A percentile compares a stretch with the other conserved stretches of the same genome.
Conservation (phyloP, 2,113 vertebrate species). For the Clarias macrocephalus region DNA sequence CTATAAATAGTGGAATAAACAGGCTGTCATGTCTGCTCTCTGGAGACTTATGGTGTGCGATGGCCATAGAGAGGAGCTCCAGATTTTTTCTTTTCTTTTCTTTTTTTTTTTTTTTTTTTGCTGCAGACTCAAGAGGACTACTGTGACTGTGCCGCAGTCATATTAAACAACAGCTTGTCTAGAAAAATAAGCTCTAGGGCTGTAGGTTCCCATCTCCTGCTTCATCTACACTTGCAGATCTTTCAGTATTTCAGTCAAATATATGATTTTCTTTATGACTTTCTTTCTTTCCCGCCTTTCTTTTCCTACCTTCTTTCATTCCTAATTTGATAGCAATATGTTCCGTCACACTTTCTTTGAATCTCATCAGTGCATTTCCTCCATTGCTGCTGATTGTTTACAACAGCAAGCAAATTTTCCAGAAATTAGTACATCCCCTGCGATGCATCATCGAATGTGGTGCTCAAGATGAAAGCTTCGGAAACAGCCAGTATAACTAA, state of each 20-base stretch:
- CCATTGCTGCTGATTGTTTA: slow-evolving; percentile 38
- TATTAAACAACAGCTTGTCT: slow-evolving; percentile 71
- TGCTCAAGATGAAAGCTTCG: slow-evolving; percentile 33
- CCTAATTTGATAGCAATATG: slow-evolving; percentile 28
- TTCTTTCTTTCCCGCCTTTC: not conserved
- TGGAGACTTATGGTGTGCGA: slow-evolving; percentile 46
- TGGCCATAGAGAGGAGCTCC: slow-evolving; percentile 45
- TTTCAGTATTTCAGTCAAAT: slow-evolving; percentile 11
- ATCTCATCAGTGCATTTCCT: slow-evolving; percentile 1
- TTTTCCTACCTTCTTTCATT: not conserved
- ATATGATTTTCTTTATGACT: not conserved
- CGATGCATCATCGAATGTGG: slow-evolving; percentile 42
- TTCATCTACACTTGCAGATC: slow-evolving; percentile 12
- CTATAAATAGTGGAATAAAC: slow-evolving; percentile 60
- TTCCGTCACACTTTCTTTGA: slow-evolving; percentile 13
- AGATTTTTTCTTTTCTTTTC: slow-evolving; percentile 28
- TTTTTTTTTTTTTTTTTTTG: slow-evolving; percentile 27
- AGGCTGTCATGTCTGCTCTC: slow-evolving; percentile 47
- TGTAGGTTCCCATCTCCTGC: slow-evolving; percentile 56
- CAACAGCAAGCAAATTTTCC: slow-evolving; percentile 41
- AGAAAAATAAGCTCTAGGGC: slow-evolving; percentile 65
- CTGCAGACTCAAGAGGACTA: slow-evolving; percentile 64
- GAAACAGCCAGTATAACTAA: slow-evolving; percentile 44
- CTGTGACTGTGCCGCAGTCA: slow-evolving; percentile 61
- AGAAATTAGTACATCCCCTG: slow-evolving; percentile 41